These are phyloP conservation scores for Drosophila anceps DNA, from an alignment of 2,888 invertebrate genomes.

Conservation along the genomic window DNA sequence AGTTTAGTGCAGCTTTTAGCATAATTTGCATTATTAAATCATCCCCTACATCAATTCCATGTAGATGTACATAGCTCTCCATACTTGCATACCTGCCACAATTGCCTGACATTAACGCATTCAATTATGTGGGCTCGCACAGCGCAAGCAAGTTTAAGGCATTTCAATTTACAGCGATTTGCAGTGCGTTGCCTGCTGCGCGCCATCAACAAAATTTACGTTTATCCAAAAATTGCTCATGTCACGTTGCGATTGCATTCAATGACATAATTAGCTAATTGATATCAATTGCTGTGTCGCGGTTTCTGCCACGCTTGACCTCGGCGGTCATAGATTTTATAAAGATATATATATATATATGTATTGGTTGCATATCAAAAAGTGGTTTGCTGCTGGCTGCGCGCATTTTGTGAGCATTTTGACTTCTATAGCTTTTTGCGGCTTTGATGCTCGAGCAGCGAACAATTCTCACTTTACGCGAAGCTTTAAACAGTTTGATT, in stretches of 20 bases:
- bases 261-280: slow-evolving; percentile 76
- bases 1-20: slow-evolving; percentile 44
- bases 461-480: not conserved
- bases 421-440: slow-evolving; percentile 53
- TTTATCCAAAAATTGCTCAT: slow-evolving; percentile 7
- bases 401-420: slow-evolving; percentile 44
- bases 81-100: not conserved
- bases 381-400: slow-evolving; percentile 52
- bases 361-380: slow-evolving; percentile 21
- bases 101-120: too few species aligned
- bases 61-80: not conserved
- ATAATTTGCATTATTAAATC: slow-evolving; percentile 60
- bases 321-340: slow-evolving; percentile 10
- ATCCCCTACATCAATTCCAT: slow-evolving; percentile 6
- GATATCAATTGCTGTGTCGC: slow-evolving; percentile 59
- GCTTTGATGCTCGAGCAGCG: slow-evolving; percentile 29
- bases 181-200: not conserved
- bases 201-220: not conserved
- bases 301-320: not conserved
- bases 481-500: not conserved
- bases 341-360: slow-evolving; percentile 12
- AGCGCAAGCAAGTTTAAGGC: too few species aligned
- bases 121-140: too few species aligned
- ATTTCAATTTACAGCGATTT: not conserved
- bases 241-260: slow-evolving; percentile 44